A percentile compares a stretch with the other conserved stretches of the same genome.
These are phyloP conservation scores for Garrulus glandarius DNA, from an alignment of 2,797 vertebrate species.

Conservation along the genomic window DNA sequence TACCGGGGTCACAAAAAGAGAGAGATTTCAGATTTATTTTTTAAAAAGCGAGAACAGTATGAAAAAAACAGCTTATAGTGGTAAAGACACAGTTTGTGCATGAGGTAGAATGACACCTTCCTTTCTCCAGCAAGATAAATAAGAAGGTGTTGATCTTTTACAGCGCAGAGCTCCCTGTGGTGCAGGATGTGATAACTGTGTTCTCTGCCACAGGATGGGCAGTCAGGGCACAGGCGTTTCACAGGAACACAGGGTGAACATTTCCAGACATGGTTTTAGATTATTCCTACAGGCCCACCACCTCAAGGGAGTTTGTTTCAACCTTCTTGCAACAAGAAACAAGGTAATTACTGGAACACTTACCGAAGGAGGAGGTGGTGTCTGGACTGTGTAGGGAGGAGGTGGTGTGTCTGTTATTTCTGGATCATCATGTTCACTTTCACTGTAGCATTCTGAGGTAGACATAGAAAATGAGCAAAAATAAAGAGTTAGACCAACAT, in stretches of 20 bases:
- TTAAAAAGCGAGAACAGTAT: neutral
- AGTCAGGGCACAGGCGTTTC: neutral
- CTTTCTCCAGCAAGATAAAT: neutral
- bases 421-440: conserved; percentile 93
- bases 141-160: neutral
- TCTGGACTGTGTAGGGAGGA: conserved; percentile 80
- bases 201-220: accelerated
- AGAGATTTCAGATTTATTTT: neutral
- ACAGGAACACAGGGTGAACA: neutral
- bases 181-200: neutral
- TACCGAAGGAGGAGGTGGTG: conserved; percentile 56
- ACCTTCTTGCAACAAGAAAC: neutral
- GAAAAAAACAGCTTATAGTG: neutral
- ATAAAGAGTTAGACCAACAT: neutral
- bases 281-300: neutral
- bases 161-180: neutral
- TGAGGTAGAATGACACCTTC: neutral
- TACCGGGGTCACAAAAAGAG: neutral
- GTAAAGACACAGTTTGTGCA: accelerated
- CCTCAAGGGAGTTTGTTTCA: neutral
- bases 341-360: neutral
- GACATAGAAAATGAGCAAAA: conserved; percentile 32
- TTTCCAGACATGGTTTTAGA: neutral
- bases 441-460: conserved; percentile 91
- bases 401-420: conserved; percentile 82